Evolutionary conservation across 2,113 vertebrate species (phyloP), one percentile per base, ranked within the genome.

Genomic region (Scomber colias): DNA sequence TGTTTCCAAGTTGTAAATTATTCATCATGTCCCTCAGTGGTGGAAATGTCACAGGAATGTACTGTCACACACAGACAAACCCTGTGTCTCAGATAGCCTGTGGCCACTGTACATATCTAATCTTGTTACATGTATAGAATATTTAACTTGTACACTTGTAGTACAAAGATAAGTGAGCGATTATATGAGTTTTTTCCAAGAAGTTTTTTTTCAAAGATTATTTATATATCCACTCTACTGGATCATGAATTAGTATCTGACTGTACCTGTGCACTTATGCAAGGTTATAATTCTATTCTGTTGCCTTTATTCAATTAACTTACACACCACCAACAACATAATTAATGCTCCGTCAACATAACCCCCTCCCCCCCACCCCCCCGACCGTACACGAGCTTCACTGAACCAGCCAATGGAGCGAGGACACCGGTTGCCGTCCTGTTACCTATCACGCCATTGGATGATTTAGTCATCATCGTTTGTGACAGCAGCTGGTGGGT

Each of bases 21-120:
- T 93, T 93, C 91, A 93, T 87, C 24, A 71, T 68, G 79, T 91
- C 64, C 60, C 81, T 89, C 69, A 13, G 81, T 84, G 85, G 72
- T 81, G 88, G 84, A 91, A 92, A 92, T 93, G 90, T 90, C 90
- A 91, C 85, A 82, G 71, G 79, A 83, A 89, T 40, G 54, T 53
- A 48, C 21, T 48, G 48, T 51, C 67, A 66, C 73, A 57, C 61
- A 86, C 72, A 73, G 72, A 86, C 80, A 88, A 80, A 90, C 82
- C 85, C 69, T 16, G 31, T 3, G 61, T 71, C 82, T 85, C 81
- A 21, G 55, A 82, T 60, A 46, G 75, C 73, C 67, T 71, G 27
- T 53, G 16, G 75, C 64, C 9, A 30, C 56, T 62, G 2, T 46
- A 40, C 31, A 44, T 51, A 54, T 50, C 61, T 56, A 61, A 44